Evolutionary conservation across 2,797 vertebrate species (phyloP).

Genomic region (Erpetoichthys calabaricus): DNA sequence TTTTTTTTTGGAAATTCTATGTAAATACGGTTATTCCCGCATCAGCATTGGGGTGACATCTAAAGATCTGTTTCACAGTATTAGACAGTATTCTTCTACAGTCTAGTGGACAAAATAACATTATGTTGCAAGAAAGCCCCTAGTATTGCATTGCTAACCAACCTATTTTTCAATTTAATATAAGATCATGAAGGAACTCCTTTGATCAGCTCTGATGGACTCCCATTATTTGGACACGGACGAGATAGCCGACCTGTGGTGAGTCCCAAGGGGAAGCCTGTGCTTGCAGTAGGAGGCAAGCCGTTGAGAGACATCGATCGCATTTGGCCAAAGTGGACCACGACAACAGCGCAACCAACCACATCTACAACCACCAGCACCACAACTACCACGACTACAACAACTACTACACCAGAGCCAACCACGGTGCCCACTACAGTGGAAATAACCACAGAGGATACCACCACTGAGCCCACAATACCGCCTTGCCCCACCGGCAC

Average conservation of each 20-base stretch:
- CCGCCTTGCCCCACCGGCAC: conserved; percentile 83
- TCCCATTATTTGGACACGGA: conserved; percentile 83
- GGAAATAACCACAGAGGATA: conserved; percentile 48
- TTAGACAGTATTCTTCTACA: too few species aligned
- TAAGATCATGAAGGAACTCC: conserved; percentile 82
- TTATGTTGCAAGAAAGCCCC: too few species aligned
- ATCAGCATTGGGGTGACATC: too few species aligned
- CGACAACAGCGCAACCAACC: background rate
- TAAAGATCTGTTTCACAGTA: too few species aligned
- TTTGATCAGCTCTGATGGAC: conserved; percentile 74
- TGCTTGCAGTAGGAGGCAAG: conserved; percentile 84
- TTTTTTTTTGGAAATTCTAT: too few species aligned
- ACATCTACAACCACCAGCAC: conserved; percentile 34
- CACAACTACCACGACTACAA: conserved; percentile 26
- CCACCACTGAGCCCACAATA: conserved; percentile 23
- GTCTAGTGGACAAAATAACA: too few species aligned
- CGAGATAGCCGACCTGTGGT: conserved; percentile 76
- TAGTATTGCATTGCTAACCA: too few species aligned
- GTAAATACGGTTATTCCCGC: too few species aligned
- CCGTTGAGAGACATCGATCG: conserved; percentile 76
- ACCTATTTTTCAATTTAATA: conserved; percentile 12
- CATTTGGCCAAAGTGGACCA: conserved; percentile 39
- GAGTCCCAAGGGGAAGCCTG: conserved; percentile 76
- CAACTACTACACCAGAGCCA: conserved; percentile 41
- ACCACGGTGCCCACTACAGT: conserved; percentile 57